These are phyloP conservation scores for Cryptus viduatorius DNA, from an alignment of 2,888 invertebrate genomes.

Conservation along the genomic window DNA sequence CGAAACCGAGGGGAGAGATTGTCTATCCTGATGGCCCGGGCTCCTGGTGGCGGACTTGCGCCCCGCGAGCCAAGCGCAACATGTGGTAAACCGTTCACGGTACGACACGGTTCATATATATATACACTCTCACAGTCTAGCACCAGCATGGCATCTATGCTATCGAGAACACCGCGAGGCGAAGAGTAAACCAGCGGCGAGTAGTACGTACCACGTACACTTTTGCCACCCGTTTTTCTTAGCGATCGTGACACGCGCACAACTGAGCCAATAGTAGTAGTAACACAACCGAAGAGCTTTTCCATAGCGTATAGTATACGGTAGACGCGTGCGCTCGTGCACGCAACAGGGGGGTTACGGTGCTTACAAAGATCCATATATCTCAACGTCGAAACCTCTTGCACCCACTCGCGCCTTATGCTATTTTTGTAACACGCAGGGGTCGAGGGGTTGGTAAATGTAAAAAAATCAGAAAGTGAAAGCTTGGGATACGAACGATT, in stretches of 20 bases:
- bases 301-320: constrained; percentile 13
- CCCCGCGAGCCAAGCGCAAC: constrained; percentile 83
- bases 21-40: constrained; percentile 83
- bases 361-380: constrained; percentile 21
- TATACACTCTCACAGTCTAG: constrained; percentile 6
- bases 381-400: not conserved
- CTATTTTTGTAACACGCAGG: constrained; percentile 1
- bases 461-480: constrained; percentile 11
- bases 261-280: not conserved
- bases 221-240: constrained; percentile 1
- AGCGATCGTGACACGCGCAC: constrained; percentile 35
- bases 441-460: not conserved
- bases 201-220: not conserved
- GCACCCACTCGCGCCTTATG: not conserved
- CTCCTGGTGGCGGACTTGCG: constrained; percentile 82
- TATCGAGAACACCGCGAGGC: constrained; percentile 24
- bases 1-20: constrained; percentile 74
- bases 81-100: constrained; percentile 81
- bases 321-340: not conserved
- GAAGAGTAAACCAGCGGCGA: not conserved
- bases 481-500: not conserved
- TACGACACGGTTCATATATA: constrained; percentile 65
- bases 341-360: not conserved
- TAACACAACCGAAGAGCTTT: not conserved
- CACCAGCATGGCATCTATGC: constrained; percentile 8